phyloP scores from a whole-genome alignment of 2,113 vertebrate species.

The Dasyprocta punctata region DNA sequence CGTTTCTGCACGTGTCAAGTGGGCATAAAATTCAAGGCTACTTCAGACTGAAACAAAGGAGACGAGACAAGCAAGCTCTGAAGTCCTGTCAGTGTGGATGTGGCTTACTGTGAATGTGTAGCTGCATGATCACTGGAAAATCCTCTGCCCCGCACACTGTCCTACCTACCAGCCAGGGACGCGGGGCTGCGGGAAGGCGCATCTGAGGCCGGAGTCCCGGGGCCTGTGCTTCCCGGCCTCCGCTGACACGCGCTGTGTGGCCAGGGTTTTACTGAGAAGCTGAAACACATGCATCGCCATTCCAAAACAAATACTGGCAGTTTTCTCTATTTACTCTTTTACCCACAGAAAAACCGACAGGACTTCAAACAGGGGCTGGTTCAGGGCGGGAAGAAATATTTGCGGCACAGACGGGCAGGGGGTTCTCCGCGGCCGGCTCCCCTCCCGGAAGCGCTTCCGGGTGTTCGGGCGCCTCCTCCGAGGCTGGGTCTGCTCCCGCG shows the following conservation, averaged over 20 bases:
- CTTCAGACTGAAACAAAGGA: neutral
- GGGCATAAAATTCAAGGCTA: neutral
- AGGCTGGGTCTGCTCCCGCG: too few relatives aligned
- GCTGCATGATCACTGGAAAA: neutral
- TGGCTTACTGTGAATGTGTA: rapidly evolving
- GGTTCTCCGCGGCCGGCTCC: neutral
- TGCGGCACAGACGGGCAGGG: neutral
- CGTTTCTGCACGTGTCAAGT: neutral
- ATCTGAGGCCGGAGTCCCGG: neutral
- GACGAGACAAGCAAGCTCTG: neutral
- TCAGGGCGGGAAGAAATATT: neutral
- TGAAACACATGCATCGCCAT: neutral
- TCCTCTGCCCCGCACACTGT: neutral
- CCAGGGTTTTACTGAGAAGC: neutral
- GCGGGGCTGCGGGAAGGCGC: neutral
- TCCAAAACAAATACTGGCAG: neutral
- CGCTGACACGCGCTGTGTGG: neutral
- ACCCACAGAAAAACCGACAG: neutral
- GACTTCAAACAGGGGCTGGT: neutral
- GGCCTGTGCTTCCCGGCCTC: neutral
- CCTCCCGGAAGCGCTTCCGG: neutral
- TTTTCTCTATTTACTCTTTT: neutral
- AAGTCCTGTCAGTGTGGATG: neutral
- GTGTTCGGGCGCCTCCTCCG: neutral
- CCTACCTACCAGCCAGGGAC: neutral